These are phyloP conservation scores for Coelopa pilipes DNA, from an alignment of 2,888 invertebrate species.

Conservation along the genomic window DNA sequence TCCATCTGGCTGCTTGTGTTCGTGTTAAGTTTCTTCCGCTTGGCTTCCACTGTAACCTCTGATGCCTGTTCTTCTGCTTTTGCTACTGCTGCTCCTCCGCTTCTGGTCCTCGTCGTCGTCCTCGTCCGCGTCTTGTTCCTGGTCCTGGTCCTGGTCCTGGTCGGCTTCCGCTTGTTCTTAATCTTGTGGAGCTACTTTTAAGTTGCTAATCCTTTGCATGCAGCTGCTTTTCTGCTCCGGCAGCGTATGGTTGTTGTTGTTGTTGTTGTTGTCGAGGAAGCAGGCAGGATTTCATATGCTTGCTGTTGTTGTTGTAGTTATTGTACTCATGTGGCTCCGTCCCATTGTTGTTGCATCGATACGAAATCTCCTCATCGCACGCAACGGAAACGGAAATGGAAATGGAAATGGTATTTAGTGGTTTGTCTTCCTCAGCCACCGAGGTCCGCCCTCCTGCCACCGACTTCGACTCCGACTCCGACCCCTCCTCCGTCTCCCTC, in stretches of 20 bases:
- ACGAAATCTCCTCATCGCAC: background rate
- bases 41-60: conserved; percentile 7
- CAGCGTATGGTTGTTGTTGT: background rate
- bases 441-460: too few relatives aligned
- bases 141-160: background rate
- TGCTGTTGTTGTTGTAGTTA: background rate
- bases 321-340: background rate
- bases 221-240: conserved; percentile 7
- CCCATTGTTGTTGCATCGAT: background rate
- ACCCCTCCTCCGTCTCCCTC: too few relatives aligned
- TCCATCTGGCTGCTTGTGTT: too few relatives aligned
- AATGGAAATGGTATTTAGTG: conserved; percentile 31
- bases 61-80: background rate
- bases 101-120: background rate
- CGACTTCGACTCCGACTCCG: too few relatives aligned
- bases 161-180: background rate
- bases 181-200: conserved; percentile 28
- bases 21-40: conserved; percentile 8
- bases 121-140: background rate
- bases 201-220: conserved; percentile 33
- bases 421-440: background rate
- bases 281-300: too few relatives aligned
- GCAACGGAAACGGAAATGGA: conserved; percentile 30
- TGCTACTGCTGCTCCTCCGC: background rate
- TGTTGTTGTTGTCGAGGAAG: conserved; percentile 1